These are phyloP conservation scores for Pungitius pungitius DNA, from an alignment of 2,113 vertebrate species.

Conservation along the genomic window DNA sequence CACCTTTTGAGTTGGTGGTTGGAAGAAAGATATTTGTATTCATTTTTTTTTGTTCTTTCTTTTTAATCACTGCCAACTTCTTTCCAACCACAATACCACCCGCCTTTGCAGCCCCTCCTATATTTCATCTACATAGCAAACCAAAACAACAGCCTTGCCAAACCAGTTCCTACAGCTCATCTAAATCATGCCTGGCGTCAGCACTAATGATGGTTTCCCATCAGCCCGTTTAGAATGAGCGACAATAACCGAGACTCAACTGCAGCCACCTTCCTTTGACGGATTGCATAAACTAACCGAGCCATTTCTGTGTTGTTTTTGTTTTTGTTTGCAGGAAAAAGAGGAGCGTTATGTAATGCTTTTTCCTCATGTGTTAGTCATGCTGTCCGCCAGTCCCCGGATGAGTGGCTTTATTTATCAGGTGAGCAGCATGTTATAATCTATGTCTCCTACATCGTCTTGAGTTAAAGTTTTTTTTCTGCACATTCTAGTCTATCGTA, in stretches of 20 bases:
- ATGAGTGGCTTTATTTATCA: conserved; percentile 99
- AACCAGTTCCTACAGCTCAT: neutral
- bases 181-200: neutral
- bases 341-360: conserved; percentile 95
- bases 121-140: conserved; percentile 17
- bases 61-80: conserved; percentile 25
- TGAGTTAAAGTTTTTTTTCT: no score
- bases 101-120: neutral
- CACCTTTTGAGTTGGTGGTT: conserved; percentile 23
- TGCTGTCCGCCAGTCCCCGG: conserved; percentile 93
- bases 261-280: neutral
- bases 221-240: neutral
- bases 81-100: conserved; percentile 48
- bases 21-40: conserved; percentile 32
- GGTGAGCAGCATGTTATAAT: conserved; percentile 70
- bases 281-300: neutral
- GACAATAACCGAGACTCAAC: neutral
- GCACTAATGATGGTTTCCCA: neutral
- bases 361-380: conserved; percentile 89
- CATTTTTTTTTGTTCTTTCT: conserved; percentile 1
- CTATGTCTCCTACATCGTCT: neutral
- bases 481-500: no score
- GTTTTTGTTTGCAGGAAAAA: conserved; percentile 85
- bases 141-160: neutral
- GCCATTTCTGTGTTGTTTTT: conserved; percentile 11